Conservation (phyloP, 2,888 invertebrate species). For the Caenorhabditis plicata region DNA sequence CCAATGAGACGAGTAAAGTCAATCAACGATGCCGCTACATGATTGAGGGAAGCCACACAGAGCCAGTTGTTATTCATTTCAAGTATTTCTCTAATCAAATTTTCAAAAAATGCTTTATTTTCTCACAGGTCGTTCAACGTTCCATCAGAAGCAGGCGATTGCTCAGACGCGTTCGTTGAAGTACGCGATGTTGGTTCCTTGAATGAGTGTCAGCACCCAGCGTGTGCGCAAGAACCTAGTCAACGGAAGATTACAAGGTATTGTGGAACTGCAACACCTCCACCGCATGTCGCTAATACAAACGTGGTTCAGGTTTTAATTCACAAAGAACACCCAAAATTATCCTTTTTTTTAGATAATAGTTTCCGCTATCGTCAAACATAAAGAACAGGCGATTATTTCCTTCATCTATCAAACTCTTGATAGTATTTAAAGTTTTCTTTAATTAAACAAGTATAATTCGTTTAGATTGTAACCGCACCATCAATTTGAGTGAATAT, state of each 20-base stretch:
- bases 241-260: slow-evolving; percentile 32
- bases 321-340: background rate
- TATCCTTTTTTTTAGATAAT: slow-evolving; percentile 16
- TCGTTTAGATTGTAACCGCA: slow-evolving; percentile 61
- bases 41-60: slow-evolving; percentile 42
- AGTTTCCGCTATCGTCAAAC: slow-evolving; percentile 7
- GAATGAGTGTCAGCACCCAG: slow-evolving; percentile 40
- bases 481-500: slow-evolving; percentile 37
- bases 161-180: slow-evolving; percentile 34
- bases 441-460: slow-evolving; percentile 1
- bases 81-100: slow-evolving; percentile 19
- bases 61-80: slow-evolving; percentile 46
- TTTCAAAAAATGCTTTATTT: background rate
- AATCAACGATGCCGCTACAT: slow-evolving; percentile 54
- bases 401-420: slow-evolving; percentile 16
- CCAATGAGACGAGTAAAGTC: slow-evolving; percentile 20
- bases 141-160: slow-evolving; percentile 24
- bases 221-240: slow-evolving; percentile 33
- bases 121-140: slow-evolving; percentile 33
- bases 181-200: slow-evolving; percentile 41
- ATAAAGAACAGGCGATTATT: slow-evolving; percentile 1
- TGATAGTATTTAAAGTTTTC: slow-evolving; percentile 11
- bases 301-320: slow-evolving; percentile 35
- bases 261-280: slow-evolving; percentile 14
- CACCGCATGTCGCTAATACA: slow-evolving; percentile 30